Conservation (phyloP, 2,797 vertebrate species). For the Spatula versicolor region DNA sequence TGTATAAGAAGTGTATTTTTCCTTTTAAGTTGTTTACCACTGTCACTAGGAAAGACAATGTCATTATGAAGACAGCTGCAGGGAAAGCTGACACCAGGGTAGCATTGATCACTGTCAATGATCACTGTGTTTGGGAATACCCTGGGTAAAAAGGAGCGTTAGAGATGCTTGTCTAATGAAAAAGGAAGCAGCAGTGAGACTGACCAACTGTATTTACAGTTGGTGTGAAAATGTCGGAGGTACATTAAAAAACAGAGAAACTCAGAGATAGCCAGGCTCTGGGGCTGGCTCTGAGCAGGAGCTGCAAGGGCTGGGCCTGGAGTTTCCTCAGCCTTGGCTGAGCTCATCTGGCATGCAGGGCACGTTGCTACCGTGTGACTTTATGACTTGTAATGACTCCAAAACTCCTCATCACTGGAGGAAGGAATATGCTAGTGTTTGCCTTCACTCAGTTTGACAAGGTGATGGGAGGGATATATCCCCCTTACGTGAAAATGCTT, state of each 20-base stretch:
- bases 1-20: neutral
- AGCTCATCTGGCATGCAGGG: conserved; percentile 59
- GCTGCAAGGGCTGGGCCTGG: neutral
- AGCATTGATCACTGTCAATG: neutral
- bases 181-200: conserved; percentile 53
- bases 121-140: conserved; percentile 11
- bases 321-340: conserved; percentile 4
- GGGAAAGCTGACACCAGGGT: neutral
- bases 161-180: conserved; percentile 42
- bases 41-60: neutral
- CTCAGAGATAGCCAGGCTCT: neutral
- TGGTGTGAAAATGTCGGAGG: conserved; percentile 51
- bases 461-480: conserved; percentile 72
- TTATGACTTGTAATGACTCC: conserved; percentile 76
- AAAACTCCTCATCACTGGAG: conserved; percentile 64
- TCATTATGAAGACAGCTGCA: neutral
- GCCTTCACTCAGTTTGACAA: conserved; percentile 75
- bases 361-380: conserved; percentile 50
- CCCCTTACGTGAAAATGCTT: conserved; percentile 75
- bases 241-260: conserved; percentile 22
- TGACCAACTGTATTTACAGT: conserved; percentile 37
- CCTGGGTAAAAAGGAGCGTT: neutral
- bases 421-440: conserved; percentile 68
- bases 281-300: conserved; percentile 36
- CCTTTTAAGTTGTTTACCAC: neutral